These are phyloP conservation scores for Ivindomyrus marchei DNA, from an alignment of 2,113 vertebrate genomes.

Conservation along the genomic window DNA sequence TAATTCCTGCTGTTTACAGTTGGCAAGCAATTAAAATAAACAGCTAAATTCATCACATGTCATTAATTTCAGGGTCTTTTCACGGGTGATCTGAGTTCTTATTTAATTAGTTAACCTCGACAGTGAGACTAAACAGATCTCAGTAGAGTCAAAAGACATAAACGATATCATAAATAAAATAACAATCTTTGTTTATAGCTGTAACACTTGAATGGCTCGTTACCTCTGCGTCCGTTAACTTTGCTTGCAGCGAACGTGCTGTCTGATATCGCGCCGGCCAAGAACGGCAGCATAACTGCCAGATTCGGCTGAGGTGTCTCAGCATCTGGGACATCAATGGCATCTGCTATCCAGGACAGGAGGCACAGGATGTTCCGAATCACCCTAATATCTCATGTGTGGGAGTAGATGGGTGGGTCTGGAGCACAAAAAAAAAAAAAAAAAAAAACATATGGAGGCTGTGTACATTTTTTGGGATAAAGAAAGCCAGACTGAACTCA, in stretches of 20 bases:
- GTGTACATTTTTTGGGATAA: constrained; percentile 41
- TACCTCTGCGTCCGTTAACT: neutral
- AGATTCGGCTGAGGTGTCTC: neutral
- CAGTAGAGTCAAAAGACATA: neutral
- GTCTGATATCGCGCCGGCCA: neutral
- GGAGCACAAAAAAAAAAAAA: constrained; percentile 8
- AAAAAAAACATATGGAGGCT: constrained; percentile 43
- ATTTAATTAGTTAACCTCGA: neutral
- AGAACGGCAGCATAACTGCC: neutral
- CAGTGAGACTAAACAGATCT: neutral
- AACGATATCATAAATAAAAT: neutral
- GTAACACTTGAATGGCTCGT: neutral
- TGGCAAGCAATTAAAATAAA: constrained; percentile 16
- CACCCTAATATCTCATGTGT: constrained; percentile 5
- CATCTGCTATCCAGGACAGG: neutral
- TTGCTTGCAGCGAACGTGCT: neutral
- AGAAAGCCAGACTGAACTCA: constrained; percentile 66
- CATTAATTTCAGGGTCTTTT: constrained; percentile 5
- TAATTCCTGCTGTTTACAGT: neutral
- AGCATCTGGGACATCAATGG: neutral
- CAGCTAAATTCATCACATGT: neutral
- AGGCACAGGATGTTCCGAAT: constrained; percentile 12
- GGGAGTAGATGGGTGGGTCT: constrained; percentile 9
- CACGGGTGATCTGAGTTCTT: neutral
- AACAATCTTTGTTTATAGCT: neutral